phyloP scores from a whole-genome alignment of 2,888 invertebrate species.

The Phymatocera aterrima region DNA sequence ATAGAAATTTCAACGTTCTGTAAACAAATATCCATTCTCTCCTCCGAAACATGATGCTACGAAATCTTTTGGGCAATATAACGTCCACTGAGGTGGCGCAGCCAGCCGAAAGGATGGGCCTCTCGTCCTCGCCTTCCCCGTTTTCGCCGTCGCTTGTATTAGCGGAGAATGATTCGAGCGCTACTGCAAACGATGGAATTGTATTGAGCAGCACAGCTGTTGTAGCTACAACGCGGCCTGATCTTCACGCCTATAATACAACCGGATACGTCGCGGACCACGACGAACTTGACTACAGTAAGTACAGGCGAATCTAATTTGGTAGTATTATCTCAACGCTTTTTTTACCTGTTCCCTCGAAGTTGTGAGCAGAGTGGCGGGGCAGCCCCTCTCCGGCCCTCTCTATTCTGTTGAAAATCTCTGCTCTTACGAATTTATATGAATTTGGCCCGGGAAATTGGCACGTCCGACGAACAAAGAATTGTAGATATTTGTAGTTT shows the following conservation, averaged over 20 bases:
- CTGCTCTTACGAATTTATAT: too few species aligned
- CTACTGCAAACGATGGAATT: conserved; percentile 49
- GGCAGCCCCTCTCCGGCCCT: too few species aligned
- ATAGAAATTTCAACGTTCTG: too few species aligned
- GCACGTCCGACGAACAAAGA: too few species aligned
- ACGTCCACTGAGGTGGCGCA: conserved; percentile 55
- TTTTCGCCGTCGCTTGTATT: conserved; percentile 50
- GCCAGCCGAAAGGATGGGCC: conserved; percentile 55
- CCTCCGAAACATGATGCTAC: conserved; percentile 52
- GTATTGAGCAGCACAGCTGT: conserved; percentile 65
- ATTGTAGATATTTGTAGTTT: too few species aligned
- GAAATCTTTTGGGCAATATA: conserved; percentile 56
- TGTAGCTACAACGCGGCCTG: conserved; percentile 66
- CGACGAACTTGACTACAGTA: conserved; percentile 71
- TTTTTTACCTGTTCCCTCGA: too few species aligned
- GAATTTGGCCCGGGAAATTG: too few species aligned
- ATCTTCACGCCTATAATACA: conserved; percentile 68
- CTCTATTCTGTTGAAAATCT: too few species aligned
- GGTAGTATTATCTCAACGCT: background rate
- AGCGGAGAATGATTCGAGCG: conserved; percentile 22
- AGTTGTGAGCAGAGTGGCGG: too few species aligned
- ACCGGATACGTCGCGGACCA: conserved; percentile 67
- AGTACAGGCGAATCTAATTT: conserved; percentile 59
- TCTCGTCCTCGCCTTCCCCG: conserved; percentile 58
- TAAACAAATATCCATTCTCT: conserved; percentile 3